Base-by-base conservation (phyloP, 1,140 invertebrate species). In the Ericerus pela region DNA sequence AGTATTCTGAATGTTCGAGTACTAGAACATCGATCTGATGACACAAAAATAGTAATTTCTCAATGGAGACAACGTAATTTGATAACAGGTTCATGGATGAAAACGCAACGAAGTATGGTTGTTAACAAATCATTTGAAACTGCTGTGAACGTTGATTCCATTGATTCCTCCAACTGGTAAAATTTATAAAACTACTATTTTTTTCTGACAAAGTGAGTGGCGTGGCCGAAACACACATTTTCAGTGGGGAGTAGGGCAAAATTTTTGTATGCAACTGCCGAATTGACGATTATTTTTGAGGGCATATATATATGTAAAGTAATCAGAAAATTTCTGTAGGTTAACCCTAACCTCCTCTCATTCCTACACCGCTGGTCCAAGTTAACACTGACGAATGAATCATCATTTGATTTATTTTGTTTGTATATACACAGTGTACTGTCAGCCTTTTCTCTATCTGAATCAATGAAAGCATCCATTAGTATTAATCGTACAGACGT, bases 401-500 rank as follows among this genome's bases (percentile, higher is more conserved):
- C n/a, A 33, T 10, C n/a, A 33, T 10, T 33, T n/a, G 31, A 10
- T 41, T 41, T 18, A 16, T 16, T 41, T 5, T 41, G 20, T 41
- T 16, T 41, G 14, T 16, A 8, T 6, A 41, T 16, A 20, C 41
- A 33, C 55, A 84, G 81, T 61, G 62, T 79, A 12, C 61, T 81
- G 14, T 73, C 73, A 37, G 65, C 72, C 1, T 65, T 74, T 1
- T 79, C 80, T 4, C 72, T 77, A 12, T 73, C 76, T 43, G 76
- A 75, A 24, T 3, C 22, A 22, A 10, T 22, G 22, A 58, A 71
- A 72, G 30, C 70, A 67, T 22, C 76, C 69, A 65, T 81, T 79
- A 2, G 64, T 83, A 18, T 69, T 85, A 12, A 70, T 77, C 57
- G 76, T 79, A 60, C 71, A 76, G n/a, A 22, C 4, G 65, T 69